phyloP scores from a whole-genome alignment of 1,140 invertebrate species.

The Drosophila jambulina region DNA sequence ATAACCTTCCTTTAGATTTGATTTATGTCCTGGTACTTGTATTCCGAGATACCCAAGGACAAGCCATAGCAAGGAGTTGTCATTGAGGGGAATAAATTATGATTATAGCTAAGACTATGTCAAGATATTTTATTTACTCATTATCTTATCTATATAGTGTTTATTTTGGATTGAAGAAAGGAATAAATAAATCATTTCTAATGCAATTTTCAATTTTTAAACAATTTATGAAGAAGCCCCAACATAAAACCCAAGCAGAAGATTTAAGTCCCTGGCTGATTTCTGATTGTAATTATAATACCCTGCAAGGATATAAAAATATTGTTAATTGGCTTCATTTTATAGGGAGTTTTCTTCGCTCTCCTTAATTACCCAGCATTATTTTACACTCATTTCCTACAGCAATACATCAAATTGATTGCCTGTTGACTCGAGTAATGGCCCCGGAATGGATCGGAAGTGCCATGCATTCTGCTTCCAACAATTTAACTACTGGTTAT shows the following conservation, averaged over 20 bases:
- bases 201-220: background rate
- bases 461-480: slow-evolving; percentile 12
- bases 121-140: background rate
- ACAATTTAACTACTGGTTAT: slow-evolving; percentile 71
- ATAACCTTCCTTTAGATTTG: slow-evolving; percentile 44
- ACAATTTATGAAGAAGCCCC: background rate
- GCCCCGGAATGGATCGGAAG: slow-evolving; percentile 50
- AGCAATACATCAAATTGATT: slow-evolving; percentile 52
- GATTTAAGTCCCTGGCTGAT: background rate
- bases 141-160: background rate
- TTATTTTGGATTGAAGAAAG: background rate
- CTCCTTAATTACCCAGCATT: slow-evolving; percentile 25
- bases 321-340: background rate
- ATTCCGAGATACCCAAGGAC: slow-evolving; percentile 11
- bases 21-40: slow-evolving; percentile 46
- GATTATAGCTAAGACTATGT: background rate
- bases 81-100: slow-evolving; percentile 26
- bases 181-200: too few species aligned
- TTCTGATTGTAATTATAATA: background rate
- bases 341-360: background rate
- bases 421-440: slow-evolving; percentile 64
- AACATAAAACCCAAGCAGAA: background rate
- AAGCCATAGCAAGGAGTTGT: background rate
- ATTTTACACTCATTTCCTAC: slow-evolving; percentile 23
- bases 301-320: background rate